phyloP scores from a whole-genome alignment of 2,113 vertebrate genomes.

The Promerops cafer region DNA sequence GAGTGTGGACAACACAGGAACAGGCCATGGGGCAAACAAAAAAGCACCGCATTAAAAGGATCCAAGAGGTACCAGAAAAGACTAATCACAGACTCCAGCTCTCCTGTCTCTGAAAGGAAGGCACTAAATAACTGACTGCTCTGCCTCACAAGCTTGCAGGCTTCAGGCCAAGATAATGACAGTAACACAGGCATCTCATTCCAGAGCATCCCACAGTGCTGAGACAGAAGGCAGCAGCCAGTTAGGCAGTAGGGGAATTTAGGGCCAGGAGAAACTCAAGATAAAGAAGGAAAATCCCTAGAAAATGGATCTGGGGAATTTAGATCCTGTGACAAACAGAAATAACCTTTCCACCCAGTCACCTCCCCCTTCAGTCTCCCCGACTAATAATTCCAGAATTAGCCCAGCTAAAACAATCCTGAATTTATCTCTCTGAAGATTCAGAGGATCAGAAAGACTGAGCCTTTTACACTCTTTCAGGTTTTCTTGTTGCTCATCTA shows the following conservation, averaged over 20 bases:
- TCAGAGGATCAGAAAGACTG: background rate
- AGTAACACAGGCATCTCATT: background rate
- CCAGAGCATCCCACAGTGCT: background rate
- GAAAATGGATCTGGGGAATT: background rate
- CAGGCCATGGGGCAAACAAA: background rate
- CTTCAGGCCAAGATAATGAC: background rate
- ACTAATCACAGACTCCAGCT: background rate
- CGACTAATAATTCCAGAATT: background rate
- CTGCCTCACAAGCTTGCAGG: background rate
- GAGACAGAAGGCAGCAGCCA: slow-evolving; percentile 20
- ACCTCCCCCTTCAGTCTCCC: background rate
- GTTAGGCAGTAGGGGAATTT: background rate
- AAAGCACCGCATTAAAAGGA: background rate
- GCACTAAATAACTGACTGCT: background rate
- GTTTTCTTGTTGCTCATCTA: background rate
- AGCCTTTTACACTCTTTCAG: background rate
- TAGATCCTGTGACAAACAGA: background rate
- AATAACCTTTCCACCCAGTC: background rate
- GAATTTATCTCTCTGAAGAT: background rate
- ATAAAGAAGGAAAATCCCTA: background rate
- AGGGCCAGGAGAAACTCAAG: background rate
- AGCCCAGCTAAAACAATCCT: background rate
- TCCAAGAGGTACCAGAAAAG: background rate
- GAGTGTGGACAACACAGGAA: background rate
- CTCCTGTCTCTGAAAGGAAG: background rate